A percentile compares a stretch with the other conserved stretches of the same genome.
These are phyloP conservation scores for Hypanus sabinus DNA, from an alignment of 2,113 vertebrate genomes.

Conservation along the genomic window DNA sequence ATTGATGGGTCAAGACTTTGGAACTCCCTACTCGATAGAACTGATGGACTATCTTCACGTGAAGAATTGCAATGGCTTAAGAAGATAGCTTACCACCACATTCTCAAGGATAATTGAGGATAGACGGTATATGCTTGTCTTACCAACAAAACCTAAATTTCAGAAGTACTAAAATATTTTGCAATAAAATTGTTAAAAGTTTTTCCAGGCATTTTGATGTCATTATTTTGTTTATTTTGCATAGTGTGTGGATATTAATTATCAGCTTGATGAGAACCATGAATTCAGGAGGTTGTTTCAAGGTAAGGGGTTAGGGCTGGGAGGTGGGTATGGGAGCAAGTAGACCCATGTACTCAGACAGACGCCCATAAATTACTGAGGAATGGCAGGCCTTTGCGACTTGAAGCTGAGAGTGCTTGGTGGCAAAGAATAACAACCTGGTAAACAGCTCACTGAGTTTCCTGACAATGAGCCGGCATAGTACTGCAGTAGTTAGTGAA, in stretches of 20 bases:
- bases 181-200: not conserved
- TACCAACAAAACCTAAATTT: too few relatives aligned
- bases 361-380: not conserved
- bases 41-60: too few relatives aligned
- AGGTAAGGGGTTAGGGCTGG: not conserved
- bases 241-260: not conserved
- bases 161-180: not conserved
- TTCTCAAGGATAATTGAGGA: too few relatives aligned
- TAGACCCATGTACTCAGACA: not conserved
- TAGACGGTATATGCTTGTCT: too few relatives aligned
- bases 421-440: not conserved
- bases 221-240: not conserved
- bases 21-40: too few relatives aligned
- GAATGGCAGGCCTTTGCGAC: not conserved
- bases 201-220: not conserved
- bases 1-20: too few relatives aligned
- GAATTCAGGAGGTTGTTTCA: not conserved
- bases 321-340: not conserved
- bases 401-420: not conserved
- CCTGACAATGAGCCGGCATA: not conserved
- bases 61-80: too few relatives aligned
- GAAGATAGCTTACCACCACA: too few relatives aligned
- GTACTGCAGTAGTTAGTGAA: too few relatives aligned
- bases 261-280: not conserved
- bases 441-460: not conserved